These are phyloP conservation scores for Trichosurus vulpecula DNA, from an alignment of 2,797 vertebrate genomes.

Conservation along the genomic window DNA sequence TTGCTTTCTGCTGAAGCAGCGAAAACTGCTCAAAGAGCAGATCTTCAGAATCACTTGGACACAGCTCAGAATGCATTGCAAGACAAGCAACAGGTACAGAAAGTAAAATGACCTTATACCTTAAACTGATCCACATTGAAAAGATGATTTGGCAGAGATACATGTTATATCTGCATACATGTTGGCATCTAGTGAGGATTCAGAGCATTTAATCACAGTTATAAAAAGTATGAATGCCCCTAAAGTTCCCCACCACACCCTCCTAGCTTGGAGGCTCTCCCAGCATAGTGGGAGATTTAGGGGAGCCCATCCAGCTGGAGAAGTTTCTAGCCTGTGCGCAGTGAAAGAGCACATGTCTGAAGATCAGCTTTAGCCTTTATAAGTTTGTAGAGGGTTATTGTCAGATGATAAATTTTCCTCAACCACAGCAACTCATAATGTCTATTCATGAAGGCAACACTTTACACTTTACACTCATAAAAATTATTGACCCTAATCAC, in stretches of 20 bases:
- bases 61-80: conserved; percentile 96
- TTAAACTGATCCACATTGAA: neutral
- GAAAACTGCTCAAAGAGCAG: conserved; percentile 94
- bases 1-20: conserved; percentile 95
- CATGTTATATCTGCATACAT: neutral
- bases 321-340: neutral
- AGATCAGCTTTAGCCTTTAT: neutral
- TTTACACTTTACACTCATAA: neutral
- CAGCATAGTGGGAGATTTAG: neutral
- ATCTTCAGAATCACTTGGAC: conserved; percentile 96
- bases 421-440: neutral
- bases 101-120: neutral
- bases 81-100: conserved; percentile 95
- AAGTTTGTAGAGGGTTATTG: neutral
- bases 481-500: neutral
- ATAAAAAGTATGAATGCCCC: neutral
- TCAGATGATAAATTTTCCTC: neutral
- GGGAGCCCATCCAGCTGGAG: neutral
- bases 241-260: neutral
- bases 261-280: neutral
- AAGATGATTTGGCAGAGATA: conserved; percentile 19
- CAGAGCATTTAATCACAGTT: conserved; percentile 39
- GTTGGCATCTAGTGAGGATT: neutral
- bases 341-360: neutral
- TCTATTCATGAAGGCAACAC: neutral